Conservation (phyloP, 2,888 invertebrate species). For the Pegoplata infirma region DNA sequence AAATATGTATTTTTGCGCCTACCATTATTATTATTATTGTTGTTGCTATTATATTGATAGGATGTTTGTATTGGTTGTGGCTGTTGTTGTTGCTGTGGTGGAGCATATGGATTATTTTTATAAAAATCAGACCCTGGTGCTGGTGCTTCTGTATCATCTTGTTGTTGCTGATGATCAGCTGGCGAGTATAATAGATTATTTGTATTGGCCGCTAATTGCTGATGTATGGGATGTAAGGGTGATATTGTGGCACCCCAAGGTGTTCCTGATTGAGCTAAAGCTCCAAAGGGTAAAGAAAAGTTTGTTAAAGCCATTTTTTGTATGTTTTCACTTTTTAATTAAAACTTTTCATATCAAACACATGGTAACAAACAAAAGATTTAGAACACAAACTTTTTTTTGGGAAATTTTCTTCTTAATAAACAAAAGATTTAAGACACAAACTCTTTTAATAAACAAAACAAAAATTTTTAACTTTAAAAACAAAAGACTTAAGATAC, state of each 20-base stretch:
- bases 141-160: slow-evolving; percentile 62
- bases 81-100: slow-evolving; percentile 69
- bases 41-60: slow-evolving; percentile 68
- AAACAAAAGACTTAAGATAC: slow-evolving; percentile 58
- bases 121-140: slow-evolving; percentile 71
- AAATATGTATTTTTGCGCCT: slow-evolving; percentile 75
- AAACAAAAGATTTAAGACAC: slow-evolving; percentile 57
- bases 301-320: slow-evolving; percentile 76
- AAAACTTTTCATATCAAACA: slow-evolving; percentile 25
- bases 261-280: slow-evolving; percentile 68
- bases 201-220: slow-evolving; percentile 76
- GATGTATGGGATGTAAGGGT: slow-evolving; percentile 75
- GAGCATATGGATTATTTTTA: slow-evolving; percentile 77
- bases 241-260: slow-evolving; percentile 76
- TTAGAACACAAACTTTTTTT: not conserved
- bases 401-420: too few relatives aligned
- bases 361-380: not conserved
- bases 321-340: slow-evolving; percentile 11
- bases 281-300: slow-evolving; percentile 77
- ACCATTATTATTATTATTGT: slow-evolving; percentile 67
- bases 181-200: slow-evolving; percentile 77
- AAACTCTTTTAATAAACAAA: slow-evolving; percentile 49
- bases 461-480: too few relatives aligned
- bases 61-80: slow-evolving; percentile 63
- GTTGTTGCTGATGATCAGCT: slow-evolving; percentile 76